Base-by-base conservation (phyloP, 2,113 vertebrate genomes). In the Puntigrus tetrazona region DNA sequence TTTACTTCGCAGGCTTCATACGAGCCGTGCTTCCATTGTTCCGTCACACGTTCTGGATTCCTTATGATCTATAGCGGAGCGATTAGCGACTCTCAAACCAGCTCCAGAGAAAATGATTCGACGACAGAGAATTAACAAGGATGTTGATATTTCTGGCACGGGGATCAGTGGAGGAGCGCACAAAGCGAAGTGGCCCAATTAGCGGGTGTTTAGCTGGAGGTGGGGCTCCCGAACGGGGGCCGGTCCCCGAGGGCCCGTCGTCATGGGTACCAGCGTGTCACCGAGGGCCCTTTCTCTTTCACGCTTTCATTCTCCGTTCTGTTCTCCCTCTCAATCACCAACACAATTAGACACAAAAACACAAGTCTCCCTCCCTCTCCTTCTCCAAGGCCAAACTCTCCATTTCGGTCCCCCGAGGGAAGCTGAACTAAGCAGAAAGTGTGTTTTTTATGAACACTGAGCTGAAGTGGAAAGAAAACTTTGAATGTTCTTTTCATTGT, bases 401-500 rank as follows among this genome's bases (percentile, higher is more conserved):
- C 0, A 55, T 57, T 65, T 84, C 77, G 47, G 59, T 73, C 52
- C 76, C 86, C 57, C 7, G 57, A 78, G 72, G 75, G 31, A 63
- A 47, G 43, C 76, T 45, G 31, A 55, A 81, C 57, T 13, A 25
- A 45, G 75, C 81, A 45, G 29, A 52, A 74, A 34, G 57, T 86
- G 47, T 72, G 31, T 70, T 65, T 73, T 83, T 83, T 65, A 72
- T 84, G 69, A 84, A 83, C 55, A 61, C 45, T 55, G 45, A 84
- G 83, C 11, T 78, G 59, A 78, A 85, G 75, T 80, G 86, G 85
- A 86, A 78, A 87, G 82, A 87, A 84, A 89, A 88, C 81, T 79
- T 52, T 41, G 75, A 74, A 81, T 87, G 82, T 72, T 78, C 82
- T 83, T 80, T 88, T 81, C 82, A 77, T 76, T 92, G 90, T 92